Conservation (phyloP, 2,797 vertebrate species). For the Hypotaenidia philippensis region DNA sequence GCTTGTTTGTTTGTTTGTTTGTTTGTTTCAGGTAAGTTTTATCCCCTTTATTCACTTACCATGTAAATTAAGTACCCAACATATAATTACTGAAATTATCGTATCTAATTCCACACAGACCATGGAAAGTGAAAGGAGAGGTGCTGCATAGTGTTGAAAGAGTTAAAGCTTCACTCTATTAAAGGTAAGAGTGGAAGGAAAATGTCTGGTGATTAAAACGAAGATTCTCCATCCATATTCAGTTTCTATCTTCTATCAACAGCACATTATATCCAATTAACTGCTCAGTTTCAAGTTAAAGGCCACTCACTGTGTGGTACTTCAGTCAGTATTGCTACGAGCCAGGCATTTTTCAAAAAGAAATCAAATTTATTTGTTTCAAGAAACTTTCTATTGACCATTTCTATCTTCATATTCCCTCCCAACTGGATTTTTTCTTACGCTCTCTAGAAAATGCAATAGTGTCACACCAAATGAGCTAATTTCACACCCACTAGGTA, state of each 20-base stretch:
- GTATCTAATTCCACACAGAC: background rate
- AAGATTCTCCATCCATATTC: background rate
- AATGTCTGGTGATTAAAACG: background rate
- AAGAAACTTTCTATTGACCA: background rate
- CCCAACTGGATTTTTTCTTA: background rate
- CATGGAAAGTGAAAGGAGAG: background rate
- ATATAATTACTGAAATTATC: background rate
- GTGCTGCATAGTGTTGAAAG: background rate
- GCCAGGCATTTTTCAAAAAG: background rate
- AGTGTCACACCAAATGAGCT: background rate
- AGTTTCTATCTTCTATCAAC: background rate
- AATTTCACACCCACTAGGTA: slow-evolving; percentile 40
- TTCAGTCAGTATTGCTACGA: background rate
- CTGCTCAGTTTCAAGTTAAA: background rate
- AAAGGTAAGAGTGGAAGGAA: background rate
- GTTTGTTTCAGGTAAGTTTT: background rate
- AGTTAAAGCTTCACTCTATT: background rate
- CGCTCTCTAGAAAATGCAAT: slow-evolving; percentile 1
- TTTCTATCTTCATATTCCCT: background rate
- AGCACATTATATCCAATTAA: background rate
- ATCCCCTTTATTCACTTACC: background rate
- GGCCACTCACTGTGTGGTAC: background rate
- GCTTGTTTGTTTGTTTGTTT: background rate
- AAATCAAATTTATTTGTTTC: background rate
- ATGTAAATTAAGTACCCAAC: background rate